These are phyloP conservation scores for Tethea ocularis DNA, from an alignment of 2,888 invertebrate genomes.

Conservation along the genomic window DNA sequence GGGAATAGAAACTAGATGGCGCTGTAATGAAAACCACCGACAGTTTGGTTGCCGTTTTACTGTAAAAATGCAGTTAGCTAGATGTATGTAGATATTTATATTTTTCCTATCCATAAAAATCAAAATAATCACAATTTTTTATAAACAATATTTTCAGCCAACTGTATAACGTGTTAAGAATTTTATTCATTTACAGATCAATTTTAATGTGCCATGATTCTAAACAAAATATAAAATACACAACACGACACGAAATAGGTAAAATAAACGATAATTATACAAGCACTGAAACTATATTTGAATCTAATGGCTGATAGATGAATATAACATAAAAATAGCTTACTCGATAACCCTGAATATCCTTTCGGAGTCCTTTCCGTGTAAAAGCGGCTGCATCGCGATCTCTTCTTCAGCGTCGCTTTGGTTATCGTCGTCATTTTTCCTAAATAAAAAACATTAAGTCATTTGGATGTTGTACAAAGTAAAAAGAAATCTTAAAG, in stretches of 20 bases:
- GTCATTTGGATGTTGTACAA: no score
- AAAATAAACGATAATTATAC: slow-evolving; percentile 15
- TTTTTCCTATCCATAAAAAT: no score
- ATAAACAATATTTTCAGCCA: slow-evolving; percentile 18
- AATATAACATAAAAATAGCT: slow-evolving; percentile 51
- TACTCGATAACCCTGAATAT: slow-evolving; percentile 88
- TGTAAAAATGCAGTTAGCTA: no score
- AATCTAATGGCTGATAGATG: slow-evolving; percentile 12
- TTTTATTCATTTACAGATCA: slow-evolving; percentile 12
- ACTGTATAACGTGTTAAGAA: slow-evolving; percentile 43
- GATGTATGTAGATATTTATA: no score
- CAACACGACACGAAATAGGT: slow-evolving; percentile 51
- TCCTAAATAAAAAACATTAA: slow-evolving; percentile 41
- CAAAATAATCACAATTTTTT: neutral
- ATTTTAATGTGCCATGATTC: slow-evolving; percentile 80
- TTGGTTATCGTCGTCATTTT: slow-evolving; percentile 68
- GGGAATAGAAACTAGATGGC: neutral
- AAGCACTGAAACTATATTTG: slow-evolving; percentile 3
- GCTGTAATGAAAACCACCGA: neutral
- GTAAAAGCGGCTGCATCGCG: slow-evolving; percentile 89
- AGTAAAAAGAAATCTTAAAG: no score
- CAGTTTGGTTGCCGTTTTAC: neutral
- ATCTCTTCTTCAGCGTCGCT: slow-evolving; percentile 87
- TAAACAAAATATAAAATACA: slow-evolving; percentile 39
- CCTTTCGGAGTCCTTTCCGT: slow-evolving; percentile 84